These are phyloP conservation scores for Dermochelys coriacea DNA, from an alignment of 2,797 vertebrate genomes.

Conservation along the genomic window DNA sequence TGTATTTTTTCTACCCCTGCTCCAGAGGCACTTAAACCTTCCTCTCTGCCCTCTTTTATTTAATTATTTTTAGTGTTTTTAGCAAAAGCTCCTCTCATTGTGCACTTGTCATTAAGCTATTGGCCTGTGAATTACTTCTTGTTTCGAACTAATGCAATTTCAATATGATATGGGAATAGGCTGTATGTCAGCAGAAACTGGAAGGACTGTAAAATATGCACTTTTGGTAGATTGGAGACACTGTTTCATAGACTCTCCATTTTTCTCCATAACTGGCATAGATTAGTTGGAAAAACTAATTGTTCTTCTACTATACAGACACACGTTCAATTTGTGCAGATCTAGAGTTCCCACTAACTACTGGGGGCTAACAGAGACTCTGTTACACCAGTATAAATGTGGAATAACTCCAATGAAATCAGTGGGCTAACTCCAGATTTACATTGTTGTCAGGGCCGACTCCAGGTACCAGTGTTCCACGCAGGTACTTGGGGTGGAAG, in stretches of 20 bases:
- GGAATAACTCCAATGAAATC: neutral
- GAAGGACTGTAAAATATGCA: neutral
- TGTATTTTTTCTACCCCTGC: no score
- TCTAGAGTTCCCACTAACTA: neutral
- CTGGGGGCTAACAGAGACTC: neutral
- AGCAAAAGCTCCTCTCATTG: neutral
- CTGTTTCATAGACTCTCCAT: neutral
- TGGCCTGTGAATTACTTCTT: neutral
- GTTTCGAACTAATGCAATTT: neutral
- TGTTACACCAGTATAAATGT: neutral
- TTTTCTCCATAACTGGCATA: neutral
- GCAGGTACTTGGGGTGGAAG: no score
- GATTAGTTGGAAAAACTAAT: neutral
- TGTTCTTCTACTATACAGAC: neutral
- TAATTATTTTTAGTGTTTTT: neutral
- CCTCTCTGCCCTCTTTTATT: neutral
- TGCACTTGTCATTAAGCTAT: neutral
- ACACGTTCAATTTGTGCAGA: neutral
- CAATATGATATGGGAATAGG: neutral
- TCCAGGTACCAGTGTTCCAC: no score
- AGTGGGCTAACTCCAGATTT: neutral
- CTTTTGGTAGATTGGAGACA: neutral
- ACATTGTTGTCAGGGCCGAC: neutral
- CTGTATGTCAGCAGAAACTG: neutral
- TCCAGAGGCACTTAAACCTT: neutral